Base-by-base conservation (phyloP, 2,797 vertebrate genomes). In the Saguinus oedipus region DNA sequence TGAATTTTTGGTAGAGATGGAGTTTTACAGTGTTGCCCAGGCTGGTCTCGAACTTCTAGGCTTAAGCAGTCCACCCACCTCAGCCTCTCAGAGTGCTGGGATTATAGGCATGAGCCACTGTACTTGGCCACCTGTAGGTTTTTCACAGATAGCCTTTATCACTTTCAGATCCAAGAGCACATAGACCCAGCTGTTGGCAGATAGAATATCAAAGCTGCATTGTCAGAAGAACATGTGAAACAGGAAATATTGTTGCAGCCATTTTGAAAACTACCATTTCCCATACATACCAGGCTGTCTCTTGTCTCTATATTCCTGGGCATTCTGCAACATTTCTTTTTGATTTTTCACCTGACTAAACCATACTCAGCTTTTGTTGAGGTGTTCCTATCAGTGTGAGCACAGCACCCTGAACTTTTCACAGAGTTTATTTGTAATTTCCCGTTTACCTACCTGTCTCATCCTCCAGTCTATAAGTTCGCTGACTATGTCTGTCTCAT, bases 181-280 rank as follows among this genome's bases (percentile, higher is more conserved):
- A 36, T 2, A 30, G 33, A 11, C 30, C 64, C 46, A 79, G 70
- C 36, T 90, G 26, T 53, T 4, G 0, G 24, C 1, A 7, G 24
- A 20, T 15, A 44, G 11, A 70, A 20, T 57, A 53, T 39, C 39
- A 48, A 42, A 90, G 14, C 48, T 33, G 42, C 30, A 46, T 13
- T 61, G 39, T 83, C 81, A 83, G 81, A 85, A 75, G 48, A 94
- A 6, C 22, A 11, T 4, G 11, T 11, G 30, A 74, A n/a, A 68
- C 59, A 15, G 20, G 42, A 88, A 81, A 46, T 79, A 72, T 27
- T 10, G 2, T 44, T 90, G 39, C 39, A 39, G 33, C 19, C 53
- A 57, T 59, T 95, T 90, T 42, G 50, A 92, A 94, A 79, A 93
- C 42, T n/a, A 64, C 75, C 5, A 33, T 55, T 92, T 86, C 22